Evolutionary conservation across 2,797 vertebrate species (phyloP), one percentile per base, ranked within the genome.

Genomic region (Hylomyscus alleni): DNA sequence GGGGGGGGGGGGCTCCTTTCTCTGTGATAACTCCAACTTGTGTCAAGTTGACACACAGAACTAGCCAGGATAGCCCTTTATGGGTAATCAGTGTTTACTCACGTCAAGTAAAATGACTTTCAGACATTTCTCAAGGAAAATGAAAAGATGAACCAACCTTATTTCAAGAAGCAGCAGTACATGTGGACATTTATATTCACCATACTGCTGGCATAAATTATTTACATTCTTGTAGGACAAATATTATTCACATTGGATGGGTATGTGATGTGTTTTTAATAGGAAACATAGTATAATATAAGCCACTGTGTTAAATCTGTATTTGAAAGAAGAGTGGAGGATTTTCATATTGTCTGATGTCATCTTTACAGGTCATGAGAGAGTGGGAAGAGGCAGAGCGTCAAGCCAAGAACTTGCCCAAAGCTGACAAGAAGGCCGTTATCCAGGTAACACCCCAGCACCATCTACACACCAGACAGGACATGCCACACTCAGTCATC

Each of bases 331-430:
- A 89, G 40, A 96, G 91, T 7, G 5, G 54, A 65, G 90, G 17
- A 65, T 58, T 91, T 0, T 7, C 89, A 96, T 94, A 69, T 97
- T 69, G 0, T 95, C 40, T 97, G 92, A 96, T 97, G 22, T 97
- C 72, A 29, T 0, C 96, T 60, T 34, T 90, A 4, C 98, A 99
- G 99, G 99, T 99, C 98, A 99, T 99, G 99, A 99, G 99, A 95
- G 99, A 99, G 98, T 99, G 99, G 99, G 99, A 99, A 93, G 99
- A 99, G 90, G 99, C 99, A 0, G 99, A 99, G 98, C 99, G 98
- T 91, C 99, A 99, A 97, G 99, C 99, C 10, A 99, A 99, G 99
- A 99, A 99, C 96, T 99, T 99, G 95, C 99, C 99, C 31, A 99
- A 99, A 60, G 99, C 99, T 0, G 99, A 99, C 98, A 99, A 99